These are phyloP conservation scores for Seriola rivoliana DNA, from an alignment of 2,113 vertebrate genomes.

Conservation along the genomic window DNA sequence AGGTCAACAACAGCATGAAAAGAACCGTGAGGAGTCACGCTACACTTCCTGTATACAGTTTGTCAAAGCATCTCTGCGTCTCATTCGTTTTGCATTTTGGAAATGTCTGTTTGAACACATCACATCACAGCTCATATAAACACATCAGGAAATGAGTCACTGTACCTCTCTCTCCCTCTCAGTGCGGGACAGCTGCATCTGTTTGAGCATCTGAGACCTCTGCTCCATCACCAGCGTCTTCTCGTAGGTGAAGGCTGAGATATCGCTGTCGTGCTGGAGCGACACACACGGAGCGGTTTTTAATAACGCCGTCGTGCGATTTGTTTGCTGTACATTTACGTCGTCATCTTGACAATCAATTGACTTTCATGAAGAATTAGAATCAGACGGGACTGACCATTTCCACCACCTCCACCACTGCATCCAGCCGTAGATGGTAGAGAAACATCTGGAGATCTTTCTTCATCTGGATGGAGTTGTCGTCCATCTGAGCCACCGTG, in stretches of 20 bases:
- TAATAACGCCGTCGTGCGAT: background rate
- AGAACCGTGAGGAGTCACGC: background rate
- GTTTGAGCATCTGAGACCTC: slow-evolving; percentile 95
- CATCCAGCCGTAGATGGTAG: slow-evolving; percentile 93
- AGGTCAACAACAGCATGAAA: slow-evolving; percentile 38
- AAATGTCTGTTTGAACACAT: no score
- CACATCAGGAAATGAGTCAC: no score
- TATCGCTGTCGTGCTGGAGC: slow-evolving; percentile 92
- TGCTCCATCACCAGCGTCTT: slow-evolving; percentile 98
- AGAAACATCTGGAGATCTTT: slow-evolving; percentile 95
- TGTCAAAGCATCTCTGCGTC: background rate
- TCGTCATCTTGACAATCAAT: background rate
- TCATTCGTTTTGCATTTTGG: no score
- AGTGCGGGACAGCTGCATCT: slow-evolving; percentile 95
- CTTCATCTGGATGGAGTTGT: slow-evolving; percentile 99
- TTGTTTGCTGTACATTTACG: background rate
- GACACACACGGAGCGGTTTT: background rate
- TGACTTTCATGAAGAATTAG: background rate
- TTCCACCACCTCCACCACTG: slow-evolving; percentile 97
- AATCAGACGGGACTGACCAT: slow-evolving; percentile 85
- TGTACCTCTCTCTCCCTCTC: slow-evolving; percentile 94
- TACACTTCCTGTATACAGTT: no score
- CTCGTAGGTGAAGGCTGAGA: slow-evolving; percentile 97
- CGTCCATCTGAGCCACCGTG: slow-evolving; percentile 95
- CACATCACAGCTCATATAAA: no score